Percentiles rank a stretch among this genome's conserved stretches.
Conservation (phyloP, 1,140 invertebrate species). For the Pemphigus obesinymphae region DNA sequence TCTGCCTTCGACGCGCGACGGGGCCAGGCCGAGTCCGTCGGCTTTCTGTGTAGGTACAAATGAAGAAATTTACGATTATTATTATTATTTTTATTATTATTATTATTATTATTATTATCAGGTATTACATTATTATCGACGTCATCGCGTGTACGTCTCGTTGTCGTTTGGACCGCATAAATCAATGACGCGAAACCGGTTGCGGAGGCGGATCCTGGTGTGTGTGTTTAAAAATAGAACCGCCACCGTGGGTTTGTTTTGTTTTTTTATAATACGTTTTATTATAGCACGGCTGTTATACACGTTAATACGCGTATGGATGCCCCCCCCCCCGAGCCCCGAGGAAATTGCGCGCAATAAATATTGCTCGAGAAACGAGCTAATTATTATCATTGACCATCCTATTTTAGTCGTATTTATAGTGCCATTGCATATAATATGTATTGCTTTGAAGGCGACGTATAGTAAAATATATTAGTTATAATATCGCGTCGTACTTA, state of each 20-base stretch:
- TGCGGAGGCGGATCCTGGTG: not conserved
- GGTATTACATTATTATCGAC: no score
- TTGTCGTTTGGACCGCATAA: not conserved
- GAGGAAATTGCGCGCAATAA: conserved; percentile 10
- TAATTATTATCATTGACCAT: not conserved
- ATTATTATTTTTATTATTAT: not conserved
- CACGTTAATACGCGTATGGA: not conserved
- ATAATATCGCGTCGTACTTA: no score
- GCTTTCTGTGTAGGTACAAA: not conserved
- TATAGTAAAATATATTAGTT: no score
- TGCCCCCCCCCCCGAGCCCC: no score
- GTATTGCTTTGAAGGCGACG: no score
- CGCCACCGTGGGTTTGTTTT: not conserved
- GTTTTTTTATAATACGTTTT: not conserved
- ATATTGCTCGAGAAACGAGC: not conserved
- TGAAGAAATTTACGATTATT: not conserved
- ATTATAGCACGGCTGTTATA: not conserved
- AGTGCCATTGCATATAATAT: no score
- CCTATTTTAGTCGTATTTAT: not conserved
- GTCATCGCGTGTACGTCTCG: not conserved
- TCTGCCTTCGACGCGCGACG: not conserved
- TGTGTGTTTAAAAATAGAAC: conserved; percentile 26
- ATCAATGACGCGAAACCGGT: conserved; percentile 20
- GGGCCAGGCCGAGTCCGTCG: not conserved
- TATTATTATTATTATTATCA: not conserved